A percentile compares a stretch with the other conserved stretches of the same genome.
Evolutionary conservation across 1,140 invertebrate genomes (phyloP).

Genomic region (Leptestheria dahalacensis): DNA sequence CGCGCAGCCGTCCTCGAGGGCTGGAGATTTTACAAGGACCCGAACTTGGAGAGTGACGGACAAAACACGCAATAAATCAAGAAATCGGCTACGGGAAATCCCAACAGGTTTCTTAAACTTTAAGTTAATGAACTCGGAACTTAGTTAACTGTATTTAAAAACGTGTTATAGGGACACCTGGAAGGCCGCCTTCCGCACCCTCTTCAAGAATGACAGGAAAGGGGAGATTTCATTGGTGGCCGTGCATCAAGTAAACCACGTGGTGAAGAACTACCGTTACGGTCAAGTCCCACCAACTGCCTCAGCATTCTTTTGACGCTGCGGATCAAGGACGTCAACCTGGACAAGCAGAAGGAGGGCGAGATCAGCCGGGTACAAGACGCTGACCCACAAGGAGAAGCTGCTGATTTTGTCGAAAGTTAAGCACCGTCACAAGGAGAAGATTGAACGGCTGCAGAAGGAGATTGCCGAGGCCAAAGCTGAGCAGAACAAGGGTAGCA

Average conservation of each 20-base stretch:
- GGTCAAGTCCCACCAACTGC: slow-evolving; percentile 49
- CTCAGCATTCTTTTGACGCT: slow-evolving; percentile 59
- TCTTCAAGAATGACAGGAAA: slow-evolving; percentile 69
- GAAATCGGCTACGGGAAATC: slow-evolving; percentile 26
- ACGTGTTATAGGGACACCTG: slow-evolving; percentile 54
- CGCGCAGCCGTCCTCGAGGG: slow-evolving; percentile 74
- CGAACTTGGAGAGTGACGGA: slow-evolving; percentile 41
- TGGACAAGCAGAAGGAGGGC: slow-evolving; percentile 56
- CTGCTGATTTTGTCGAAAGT: slow-evolving; percentile 63
- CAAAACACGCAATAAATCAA: slow-evolving; percentile 11
- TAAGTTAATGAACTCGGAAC: too few species aligned
- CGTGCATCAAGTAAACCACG: slow-evolving; percentile 58
- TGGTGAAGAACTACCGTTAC: slow-evolving; percentile 59
- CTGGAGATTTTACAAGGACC: slow-evolving; percentile 69
- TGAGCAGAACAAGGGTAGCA: slow-evolving; percentile 66
- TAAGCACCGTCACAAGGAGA: slow-evolving; percentile 53
- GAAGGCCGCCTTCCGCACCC: slow-evolving; percentile 57
- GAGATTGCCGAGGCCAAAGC: slow-evolving; percentile 83
- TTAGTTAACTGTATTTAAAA: background rate
- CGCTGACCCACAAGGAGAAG: slow-evolving; percentile 59
- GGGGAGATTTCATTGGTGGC: slow-evolving; percentile 72
- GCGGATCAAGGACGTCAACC: slow-evolving; percentile 61
- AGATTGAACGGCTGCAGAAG: slow-evolving; percentile 59
- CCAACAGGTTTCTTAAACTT: too few species aligned
- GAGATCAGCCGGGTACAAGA: slow-evolving; percentile 57